Conservation (phyloP, 1,140 invertebrate species). For the Dolichoris vasculosae region DNA sequence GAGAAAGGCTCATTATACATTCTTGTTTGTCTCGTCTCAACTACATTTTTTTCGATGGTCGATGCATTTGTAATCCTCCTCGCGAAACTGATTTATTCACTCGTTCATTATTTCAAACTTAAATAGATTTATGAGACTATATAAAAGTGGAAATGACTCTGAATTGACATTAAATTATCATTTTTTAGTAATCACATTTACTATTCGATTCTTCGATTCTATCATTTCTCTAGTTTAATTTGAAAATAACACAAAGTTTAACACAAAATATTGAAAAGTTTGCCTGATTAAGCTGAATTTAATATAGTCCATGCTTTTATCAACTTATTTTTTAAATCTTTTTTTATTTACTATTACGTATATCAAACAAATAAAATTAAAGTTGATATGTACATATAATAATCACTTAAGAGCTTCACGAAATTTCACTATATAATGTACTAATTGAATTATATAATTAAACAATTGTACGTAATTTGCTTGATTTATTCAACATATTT, state of each 20-base stretch:
- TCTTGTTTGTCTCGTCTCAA: not conserved
- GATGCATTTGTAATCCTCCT: not conserved
- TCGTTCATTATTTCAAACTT: not conserved
- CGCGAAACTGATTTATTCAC: not conserved
- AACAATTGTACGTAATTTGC: not conserved
- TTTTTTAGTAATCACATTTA: not conserved
- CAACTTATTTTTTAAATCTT: not conserved
- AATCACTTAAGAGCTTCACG: not conserved
- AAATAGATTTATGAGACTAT: not conserved
- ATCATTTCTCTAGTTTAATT: not conserved
- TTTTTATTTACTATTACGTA: not conserved
- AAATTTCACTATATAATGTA: not conserved
- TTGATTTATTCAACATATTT: not conserved
- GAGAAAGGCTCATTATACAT: not conserved
- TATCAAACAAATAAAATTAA: not conserved
- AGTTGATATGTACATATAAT: not conserved
- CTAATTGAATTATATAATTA: not conserved
- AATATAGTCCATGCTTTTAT: not conserved
- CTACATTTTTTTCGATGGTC: not conserved
- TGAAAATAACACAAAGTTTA: too few species aligned
- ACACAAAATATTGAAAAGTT: too few species aligned
- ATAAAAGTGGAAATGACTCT: not conserved
- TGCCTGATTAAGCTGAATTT: not conserved
- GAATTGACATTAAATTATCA: too few species aligned
- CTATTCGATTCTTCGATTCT: not conserved